Evolutionary conservation across 2,888 invertebrate species (phyloP), one percentile per base, ranked within the genome.

Genomic region (Chalcis sispes): DNA sequence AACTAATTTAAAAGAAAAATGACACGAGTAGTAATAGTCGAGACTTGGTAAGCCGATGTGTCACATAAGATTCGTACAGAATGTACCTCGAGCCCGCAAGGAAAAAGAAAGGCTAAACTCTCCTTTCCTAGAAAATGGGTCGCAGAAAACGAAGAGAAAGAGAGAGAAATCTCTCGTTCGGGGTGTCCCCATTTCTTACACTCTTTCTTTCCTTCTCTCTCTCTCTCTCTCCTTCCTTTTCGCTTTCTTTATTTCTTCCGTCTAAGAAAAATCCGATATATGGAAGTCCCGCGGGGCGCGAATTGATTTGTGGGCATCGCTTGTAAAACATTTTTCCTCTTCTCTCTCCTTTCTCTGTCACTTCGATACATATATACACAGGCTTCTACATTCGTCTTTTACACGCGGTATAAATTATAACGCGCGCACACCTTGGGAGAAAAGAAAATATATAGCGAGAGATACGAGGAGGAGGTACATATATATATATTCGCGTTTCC

Each of bases 61-160:
- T 61, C 15, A 15, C 29, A 54, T 32, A 61, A 8, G 23, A 58
- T 7, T 18, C 59, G n/a, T 13, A 25, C 25, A 42, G 2, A 18
- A 1, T 15, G 25, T 15, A 42, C 8, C 32, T 59, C 2, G 2
- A 23, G 7, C 5, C 32, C 50, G 25, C 27, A 40, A 46, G n/a
- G 56, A 10, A 29, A 23, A 10, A n/a, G 32, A 32, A 50, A 52
- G 15, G n/a, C 29, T 8, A 13, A 20, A 15, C 40, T 61, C 70
- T 42, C 18, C 27, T 50, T 56, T 54, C 56, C 23, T 29, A 36
- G 72, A 72, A 72, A 72, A 72, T 72, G 36, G 72, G 72, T 72
- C 58, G 72, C 25, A 23, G 42, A 13, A 18, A 32, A 48, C 48
- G 8, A 2, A 13, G 25, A 20, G 15, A n/a, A 23, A 29, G 18